Conservation (phyloP, 1,140 invertebrate species). For the Orchestia grillus region DNA sequence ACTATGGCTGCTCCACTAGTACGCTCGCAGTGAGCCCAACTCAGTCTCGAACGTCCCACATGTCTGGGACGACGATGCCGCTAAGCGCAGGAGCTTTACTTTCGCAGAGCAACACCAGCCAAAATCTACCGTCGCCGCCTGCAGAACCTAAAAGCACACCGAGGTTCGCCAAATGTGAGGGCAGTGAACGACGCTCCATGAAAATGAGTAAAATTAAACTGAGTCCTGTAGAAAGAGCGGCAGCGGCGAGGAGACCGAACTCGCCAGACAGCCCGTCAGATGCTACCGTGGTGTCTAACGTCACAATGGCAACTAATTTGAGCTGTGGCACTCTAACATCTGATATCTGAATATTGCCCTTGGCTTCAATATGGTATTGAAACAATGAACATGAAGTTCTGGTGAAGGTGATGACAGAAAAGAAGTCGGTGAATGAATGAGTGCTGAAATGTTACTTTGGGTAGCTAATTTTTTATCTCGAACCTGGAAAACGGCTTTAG, state of each 20-base stretch:
- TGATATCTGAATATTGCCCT: neutral
- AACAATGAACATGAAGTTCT: neutral
- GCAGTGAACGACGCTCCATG: neutral
- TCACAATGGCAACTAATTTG: conserved; percentile 19
- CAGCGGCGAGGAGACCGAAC: neutral
- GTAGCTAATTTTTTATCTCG: neutral
- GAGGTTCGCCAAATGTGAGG: neutral
- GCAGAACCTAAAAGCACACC: neutral
- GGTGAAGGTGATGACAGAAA: neutral
- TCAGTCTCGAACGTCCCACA: neutral
- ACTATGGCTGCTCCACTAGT: conserved; percentile 36
- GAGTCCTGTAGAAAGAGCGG: neutral
- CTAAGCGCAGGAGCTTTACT: conserved; percentile 26
- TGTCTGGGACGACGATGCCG: neutral
- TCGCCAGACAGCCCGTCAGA: conserved; percentile 27
- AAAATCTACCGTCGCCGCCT: neutral
- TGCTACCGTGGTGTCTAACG: conserved; percentile 24
- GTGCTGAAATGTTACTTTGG: neutral
- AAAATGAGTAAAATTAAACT: neutral
- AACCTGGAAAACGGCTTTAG: neutral
- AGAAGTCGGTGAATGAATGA: neutral
- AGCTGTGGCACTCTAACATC: conserved; percentile 22
- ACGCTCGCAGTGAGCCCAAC: conserved; percentile 15
- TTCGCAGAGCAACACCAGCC: neutral
- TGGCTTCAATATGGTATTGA: neutral